Conservation (phyloP, 64 coral and sea anemone species). For the Montipora efflorescens region DNA sequence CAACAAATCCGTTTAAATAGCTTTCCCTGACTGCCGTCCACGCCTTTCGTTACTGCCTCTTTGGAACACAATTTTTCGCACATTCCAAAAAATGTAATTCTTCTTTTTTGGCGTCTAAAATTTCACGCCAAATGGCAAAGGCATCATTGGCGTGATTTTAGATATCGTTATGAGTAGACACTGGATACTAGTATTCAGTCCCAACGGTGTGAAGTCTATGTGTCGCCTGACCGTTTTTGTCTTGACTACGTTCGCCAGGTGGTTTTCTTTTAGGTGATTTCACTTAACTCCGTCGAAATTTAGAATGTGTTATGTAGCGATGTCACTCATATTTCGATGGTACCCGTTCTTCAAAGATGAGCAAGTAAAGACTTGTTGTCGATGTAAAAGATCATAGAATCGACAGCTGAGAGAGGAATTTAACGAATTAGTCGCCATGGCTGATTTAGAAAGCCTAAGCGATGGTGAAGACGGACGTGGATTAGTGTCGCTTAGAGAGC, state of each 20-base stretch:
- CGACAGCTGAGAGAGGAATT: not conserved
- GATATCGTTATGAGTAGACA: not conserved
- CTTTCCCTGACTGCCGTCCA: no score
- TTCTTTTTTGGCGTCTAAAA: not conserved
- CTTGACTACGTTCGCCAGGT: not conserved
- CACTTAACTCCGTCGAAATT: no score
- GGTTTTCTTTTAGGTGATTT: no score
- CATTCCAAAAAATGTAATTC: no score
- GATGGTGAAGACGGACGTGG: conserved; percentile 4
- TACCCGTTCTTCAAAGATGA: not conserved
- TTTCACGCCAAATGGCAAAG: not conserved
- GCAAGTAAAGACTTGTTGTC: not conserved
- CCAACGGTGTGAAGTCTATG: not conserved
- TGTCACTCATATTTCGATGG: not conserved
- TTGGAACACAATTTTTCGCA: no score
- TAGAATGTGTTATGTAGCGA: not conserved
- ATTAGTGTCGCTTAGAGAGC: conserved; percentile 78
- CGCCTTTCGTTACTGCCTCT: no score
- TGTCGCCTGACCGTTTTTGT: not conserved
- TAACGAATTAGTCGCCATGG: not conserved
- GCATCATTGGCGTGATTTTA: not conserved
- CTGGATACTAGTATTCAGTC: not conserved
- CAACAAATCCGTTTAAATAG: no score
- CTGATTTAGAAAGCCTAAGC: not conserved
- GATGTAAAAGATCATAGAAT: not conserved